phyloP scores from a whole-genome alignment of 2,113 vertebrate genomes.

The Heliornis fulica region DNA sequence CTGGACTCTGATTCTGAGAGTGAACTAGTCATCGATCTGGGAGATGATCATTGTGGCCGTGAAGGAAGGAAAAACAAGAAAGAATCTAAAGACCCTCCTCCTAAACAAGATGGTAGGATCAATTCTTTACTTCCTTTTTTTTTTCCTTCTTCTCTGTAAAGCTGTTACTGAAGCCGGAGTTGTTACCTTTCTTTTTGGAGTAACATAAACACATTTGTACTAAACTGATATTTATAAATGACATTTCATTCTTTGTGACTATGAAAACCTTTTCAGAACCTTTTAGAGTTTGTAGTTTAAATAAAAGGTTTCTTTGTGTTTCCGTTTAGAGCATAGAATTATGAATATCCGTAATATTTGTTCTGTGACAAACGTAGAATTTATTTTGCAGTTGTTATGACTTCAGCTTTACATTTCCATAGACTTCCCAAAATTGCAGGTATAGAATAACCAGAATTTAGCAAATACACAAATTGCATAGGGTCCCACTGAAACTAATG shows the following conservation, averaged over 20 bases:
- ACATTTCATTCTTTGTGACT: not conserved
- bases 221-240: not conserved
- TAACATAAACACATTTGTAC: not conserved
- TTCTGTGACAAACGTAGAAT: not conserved
- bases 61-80: slow-evolving; percentile 88
- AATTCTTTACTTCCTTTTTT: not conserved
- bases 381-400: not conserved
- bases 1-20: slow-evolving; percentile 96
- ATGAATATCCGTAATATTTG: not conserved
- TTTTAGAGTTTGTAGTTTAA: not conserved
- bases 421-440: not conserved
- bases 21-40: slow-evolving; percentile 96
- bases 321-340: not conserved
- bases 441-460: not conserved
- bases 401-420: not conserved
- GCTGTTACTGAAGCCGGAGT: not conserved
- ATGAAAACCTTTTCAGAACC: not conserved
- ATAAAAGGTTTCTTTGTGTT: not conserved
- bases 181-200: not conserved
- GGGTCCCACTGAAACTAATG: not conserved
- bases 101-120: slow-evolving; percentile 86
- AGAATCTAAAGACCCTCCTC: slow-evolving; percentile 84
- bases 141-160: not conserved
- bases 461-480: not conserved
- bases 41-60: slow-evolving; percentile 88